phyloP scores from a whole-genome alignment of 2,888 invertebrate genomes.

The Panzeria rudis region DNA sequence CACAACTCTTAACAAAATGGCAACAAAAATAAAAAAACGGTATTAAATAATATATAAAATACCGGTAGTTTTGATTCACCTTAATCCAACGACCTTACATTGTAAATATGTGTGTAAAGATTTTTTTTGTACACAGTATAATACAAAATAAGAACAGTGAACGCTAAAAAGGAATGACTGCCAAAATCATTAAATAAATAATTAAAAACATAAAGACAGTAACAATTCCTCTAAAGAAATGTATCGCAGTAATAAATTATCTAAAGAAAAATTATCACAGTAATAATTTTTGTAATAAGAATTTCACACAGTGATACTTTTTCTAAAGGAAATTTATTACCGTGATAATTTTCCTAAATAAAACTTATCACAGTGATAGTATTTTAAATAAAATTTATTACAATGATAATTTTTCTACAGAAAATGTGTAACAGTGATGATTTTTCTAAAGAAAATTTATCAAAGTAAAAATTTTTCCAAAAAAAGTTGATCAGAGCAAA shows the following conservation, averaged over 20 bases:
- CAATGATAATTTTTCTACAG: not conserved
- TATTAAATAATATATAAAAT: slow-evolving; percentile 45
- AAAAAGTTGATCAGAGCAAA: not conserved
- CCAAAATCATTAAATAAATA: not conserved
- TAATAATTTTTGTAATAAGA: no score
- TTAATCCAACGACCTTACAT: slow-evolving; percentile 69
- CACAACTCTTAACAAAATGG: slow-evolving; percentile 31
- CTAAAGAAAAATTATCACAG: no score
- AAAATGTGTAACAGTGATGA: not conserved
- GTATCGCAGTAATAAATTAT: no score
- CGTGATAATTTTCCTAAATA: not conserved
- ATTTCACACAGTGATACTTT: no score
- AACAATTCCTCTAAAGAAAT: no score
- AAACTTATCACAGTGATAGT: not conserved
- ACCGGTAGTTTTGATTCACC: slow-evolving; percentile 48
- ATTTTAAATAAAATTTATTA: not conserved
- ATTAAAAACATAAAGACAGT: not conserved
- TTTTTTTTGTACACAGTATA: not conserved
- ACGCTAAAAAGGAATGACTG: not conserved
- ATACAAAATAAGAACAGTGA: slow-evolving; percentile 23
- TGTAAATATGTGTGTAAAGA: slow-evolving; percentile 34
- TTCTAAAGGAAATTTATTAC: not conserved
- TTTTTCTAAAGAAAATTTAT: not conserved
- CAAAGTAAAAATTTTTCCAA: not conserved
- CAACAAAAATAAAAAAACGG: not conserved